phyloP scores from a whole-genome alignment of 2,113 vertebrate genomes.

The Cranoglanis bouderius region DNA sequence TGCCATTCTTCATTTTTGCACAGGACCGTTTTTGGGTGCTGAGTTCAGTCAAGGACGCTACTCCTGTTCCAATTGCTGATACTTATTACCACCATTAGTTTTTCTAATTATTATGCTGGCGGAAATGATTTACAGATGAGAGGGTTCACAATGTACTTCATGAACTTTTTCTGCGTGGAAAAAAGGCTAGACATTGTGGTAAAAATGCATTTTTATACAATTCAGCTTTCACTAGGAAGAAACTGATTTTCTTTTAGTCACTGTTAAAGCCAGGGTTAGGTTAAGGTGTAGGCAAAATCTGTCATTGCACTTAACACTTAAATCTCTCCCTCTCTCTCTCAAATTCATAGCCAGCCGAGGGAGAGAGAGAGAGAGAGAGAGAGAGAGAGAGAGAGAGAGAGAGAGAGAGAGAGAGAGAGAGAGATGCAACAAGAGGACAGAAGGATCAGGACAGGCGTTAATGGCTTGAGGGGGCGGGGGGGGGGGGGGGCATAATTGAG shows the following conservation, averaged over 20 bases:
- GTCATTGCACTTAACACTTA: neutral
- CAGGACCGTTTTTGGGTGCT: neutral
- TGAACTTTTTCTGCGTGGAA: neutral
- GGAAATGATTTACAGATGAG: neutral
- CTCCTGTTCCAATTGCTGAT: neutral
- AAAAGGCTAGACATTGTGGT: neutral
- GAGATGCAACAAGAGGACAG: no score
- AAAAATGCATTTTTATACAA: neutral
- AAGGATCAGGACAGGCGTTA: conserved; percentile 56
- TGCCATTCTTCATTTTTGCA: neutral
- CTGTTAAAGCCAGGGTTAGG: neutral
- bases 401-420: no score
- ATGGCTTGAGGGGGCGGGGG: conserved; percentile 42
- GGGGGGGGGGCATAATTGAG: conserved; percentile 61
- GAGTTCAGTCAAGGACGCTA: neutral
- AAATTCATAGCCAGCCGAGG: neutral
- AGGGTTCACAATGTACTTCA: neutral
- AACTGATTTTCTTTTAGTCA: neutral
- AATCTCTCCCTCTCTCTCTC: conserved; percentile 36
- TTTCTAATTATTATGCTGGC: conserved; percentile 13
- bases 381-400: neutral
- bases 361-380: neutral
- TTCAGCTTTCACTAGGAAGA: neutral
- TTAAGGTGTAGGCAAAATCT: neutral
- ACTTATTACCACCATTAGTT: neutral